Conservation (phyloP, 2,113 vertebrate genomes). For the Cygnus atratus region DNA sequence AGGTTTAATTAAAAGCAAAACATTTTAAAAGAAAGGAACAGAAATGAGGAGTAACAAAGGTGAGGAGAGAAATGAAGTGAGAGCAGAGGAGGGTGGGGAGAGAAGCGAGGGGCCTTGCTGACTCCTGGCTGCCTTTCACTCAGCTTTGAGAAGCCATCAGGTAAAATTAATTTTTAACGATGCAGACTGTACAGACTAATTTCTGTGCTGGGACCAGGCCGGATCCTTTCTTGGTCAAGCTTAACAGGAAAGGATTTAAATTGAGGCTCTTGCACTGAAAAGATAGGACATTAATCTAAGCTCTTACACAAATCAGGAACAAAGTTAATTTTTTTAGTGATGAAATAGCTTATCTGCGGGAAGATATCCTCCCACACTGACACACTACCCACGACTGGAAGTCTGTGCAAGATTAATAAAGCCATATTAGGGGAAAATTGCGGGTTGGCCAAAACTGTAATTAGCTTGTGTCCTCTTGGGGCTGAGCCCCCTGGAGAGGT, state of each 20-base stretch:
- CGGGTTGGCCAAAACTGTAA: background rate
- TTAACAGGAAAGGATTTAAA: slow-evolving; percentile 50
- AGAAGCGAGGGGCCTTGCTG: background rate
- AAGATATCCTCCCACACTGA: background rate
- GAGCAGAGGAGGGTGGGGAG: background rate
- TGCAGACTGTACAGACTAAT: background rate
- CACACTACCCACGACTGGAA: background rate
- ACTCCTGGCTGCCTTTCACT: background rate
- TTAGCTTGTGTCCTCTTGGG: background rate
- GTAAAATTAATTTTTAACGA: slow-evolving; percentile 9
- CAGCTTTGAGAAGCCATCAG: background rate
- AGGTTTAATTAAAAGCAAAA: background rate
- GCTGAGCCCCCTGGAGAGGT: background rate
- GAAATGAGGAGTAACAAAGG: background rate
- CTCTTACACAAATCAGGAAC: slow-evolving; percentile 41
- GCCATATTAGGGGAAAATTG: background rate
- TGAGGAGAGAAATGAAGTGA: background rate
- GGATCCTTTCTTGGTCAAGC: slow-evolving; percentile 7
- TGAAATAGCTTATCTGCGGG: slow-evolving; percentile 21
- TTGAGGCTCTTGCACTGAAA: slow-evolving; percentile 35
- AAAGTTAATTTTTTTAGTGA: slow-evolving; percentile 19
- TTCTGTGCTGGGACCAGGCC: background rate
- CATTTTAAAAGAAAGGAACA: background rate
- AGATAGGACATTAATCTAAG: slow-evolving; percentile 22
- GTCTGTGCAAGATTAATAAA: background rate